phyloP scores from a whole-genome alignment of 2,113 vertebrate genomes.

The Tragelaphus imberbis region DNA sequence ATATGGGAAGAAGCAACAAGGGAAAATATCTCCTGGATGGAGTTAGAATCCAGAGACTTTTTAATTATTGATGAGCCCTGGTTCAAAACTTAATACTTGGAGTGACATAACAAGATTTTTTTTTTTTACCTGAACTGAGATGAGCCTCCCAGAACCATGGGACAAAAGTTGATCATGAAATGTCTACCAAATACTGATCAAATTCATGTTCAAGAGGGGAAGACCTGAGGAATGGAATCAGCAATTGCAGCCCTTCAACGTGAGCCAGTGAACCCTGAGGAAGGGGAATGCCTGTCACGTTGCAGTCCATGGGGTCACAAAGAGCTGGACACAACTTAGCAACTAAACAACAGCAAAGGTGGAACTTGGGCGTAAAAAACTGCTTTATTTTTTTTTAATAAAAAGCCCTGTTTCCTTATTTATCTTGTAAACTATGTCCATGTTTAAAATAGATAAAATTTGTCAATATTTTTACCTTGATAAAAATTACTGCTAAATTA shows the following conservation, averaged over 20 bases:
- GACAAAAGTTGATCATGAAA: no score
- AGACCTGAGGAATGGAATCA: no score
- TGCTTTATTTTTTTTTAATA: not conserved
- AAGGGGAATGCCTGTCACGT: no score
- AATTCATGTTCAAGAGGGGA: no score
- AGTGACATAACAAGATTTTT: not conserved
- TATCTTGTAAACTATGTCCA: not conserved
- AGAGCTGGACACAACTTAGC: no score
- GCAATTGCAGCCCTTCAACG: no score
- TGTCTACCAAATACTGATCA: no score
- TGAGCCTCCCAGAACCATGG: no score
- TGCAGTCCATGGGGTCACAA: no score
- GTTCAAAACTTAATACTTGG: not conserved
- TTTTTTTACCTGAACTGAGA: no score
- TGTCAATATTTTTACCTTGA: not conserved
- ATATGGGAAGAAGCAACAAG: not conserved
- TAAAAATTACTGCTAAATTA: not conserved
- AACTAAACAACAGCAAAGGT: not conserved
- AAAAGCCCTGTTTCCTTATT: not conserved
- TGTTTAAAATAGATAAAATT: not conserved
- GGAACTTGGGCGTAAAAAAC: not conserved
- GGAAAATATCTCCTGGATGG: not conserved
- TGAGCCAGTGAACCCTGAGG: no score
- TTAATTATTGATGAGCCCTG: not conserved
- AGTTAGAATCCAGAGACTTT: not conserved